Evolutionary conservation across 2,113 vertebrate genomes (phyloP), one percentile per base, ranked within the genome.

Genomic region (Pteronura brasiliensis): DNA sequence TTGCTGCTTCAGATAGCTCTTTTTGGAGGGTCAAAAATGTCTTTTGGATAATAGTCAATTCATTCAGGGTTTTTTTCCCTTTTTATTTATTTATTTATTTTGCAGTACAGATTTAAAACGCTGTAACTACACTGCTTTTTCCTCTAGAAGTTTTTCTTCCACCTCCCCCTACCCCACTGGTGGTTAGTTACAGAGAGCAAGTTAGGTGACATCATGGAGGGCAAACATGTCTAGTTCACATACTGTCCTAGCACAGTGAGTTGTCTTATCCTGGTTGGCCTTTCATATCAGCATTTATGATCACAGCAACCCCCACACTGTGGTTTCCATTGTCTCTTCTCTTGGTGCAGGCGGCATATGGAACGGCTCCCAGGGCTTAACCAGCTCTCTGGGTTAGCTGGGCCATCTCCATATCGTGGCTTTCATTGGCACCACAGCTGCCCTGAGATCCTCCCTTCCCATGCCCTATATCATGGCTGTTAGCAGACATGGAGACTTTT

Each of bases 361-460:
- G 14, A 25, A 8, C 59, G 52, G 27, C 44, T 47, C 23, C 8
- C 59, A 25, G 20, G 52, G 63, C 20, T 21, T 81, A 44, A 7
- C 44, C 23, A 77, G 77, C 57, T 76, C 29, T 92, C 9, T 29
- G 0, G 7, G 34, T 36, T 20, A 18, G 27, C 55, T 21, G 34
- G 36, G 34, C 42, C 20, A 9, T 44, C 61, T 55, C 52, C 34
- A 0, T 2, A 2, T 74, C 12, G 10, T 14, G 36, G 17, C 39
- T 47, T 4, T 67, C 34, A 14, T 0, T 17, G 49, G 1, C 9
- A 1, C 20, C 17, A 5, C 47, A 11, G 6, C 47, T 27, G 52
- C 7, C 59, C 20, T 4, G 34, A 59, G 34, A 6, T 12, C 14
- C 10, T 59, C 74, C 23, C 25, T 39, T 25, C 44, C n/a, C 8